A percentile compares a stretch with the other conserved stretches of the same genome.
phyloP scores from a whole-genome alignment of 1,140 invertebrate species.

The Druon quercuslanigerum region DNA sequence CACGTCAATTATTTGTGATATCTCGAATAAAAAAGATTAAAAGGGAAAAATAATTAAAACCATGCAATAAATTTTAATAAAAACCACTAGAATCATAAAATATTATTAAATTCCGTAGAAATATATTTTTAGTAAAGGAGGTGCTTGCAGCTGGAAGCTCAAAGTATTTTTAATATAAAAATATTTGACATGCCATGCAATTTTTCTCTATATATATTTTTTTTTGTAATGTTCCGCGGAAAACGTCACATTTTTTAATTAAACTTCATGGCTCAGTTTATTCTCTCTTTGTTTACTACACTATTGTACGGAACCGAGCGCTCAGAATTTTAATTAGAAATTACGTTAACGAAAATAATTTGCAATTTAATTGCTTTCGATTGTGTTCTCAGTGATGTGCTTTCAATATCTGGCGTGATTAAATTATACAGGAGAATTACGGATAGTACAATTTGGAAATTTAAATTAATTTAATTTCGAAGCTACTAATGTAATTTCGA shows the following conservation, averaged over 20 bases:
- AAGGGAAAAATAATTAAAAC: neutral
- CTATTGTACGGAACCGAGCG: conserved; percentile 12
- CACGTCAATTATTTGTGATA: neutral
- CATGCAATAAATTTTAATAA: neutral
- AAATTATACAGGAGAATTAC: conserved; percentile 19
- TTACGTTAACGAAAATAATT: conserved; percentile 32
- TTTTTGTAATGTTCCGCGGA: conserved; percentile 13
- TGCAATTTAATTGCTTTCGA: conserved; percentile 30
- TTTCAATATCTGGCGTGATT: conserved; percentile 26
- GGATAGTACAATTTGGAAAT: conserved; percentile 17
- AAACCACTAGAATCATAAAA: neutral
- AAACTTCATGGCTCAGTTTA: conserved; percentile 17
- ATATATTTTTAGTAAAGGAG: neutral
- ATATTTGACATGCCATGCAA: conserved; percentile 23
- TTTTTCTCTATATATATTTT: neutral
- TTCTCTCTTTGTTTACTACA: conserved; percentile 5
- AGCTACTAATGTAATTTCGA: conserved; percentile 5
- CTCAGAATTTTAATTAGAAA: conserved; percentile 30
- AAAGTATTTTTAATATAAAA: conserved; percentile 23
- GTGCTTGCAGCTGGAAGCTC: neutral
- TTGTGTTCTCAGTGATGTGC: conserved; percentile 26
- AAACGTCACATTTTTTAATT: conserved; percentile 27
- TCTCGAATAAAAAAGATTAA: neutral
- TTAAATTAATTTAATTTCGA: conserved; percentile 22
- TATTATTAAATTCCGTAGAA: neutral